Base-by-base conservation (phyloP, 2,888 invertebrate genomes). In the Seira sanloemensis region DNA sequence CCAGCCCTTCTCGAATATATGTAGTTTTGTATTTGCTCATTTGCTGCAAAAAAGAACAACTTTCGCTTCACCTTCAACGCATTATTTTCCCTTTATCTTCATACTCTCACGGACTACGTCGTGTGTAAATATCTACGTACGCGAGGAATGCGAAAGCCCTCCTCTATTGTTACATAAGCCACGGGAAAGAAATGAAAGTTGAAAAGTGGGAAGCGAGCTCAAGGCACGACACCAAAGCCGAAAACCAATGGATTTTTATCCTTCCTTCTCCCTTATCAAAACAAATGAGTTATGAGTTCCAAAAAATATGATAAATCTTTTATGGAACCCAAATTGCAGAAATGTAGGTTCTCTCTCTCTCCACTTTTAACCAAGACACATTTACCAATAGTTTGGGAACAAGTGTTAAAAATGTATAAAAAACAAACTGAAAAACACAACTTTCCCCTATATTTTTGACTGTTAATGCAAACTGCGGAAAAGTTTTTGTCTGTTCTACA, bases 241-340 rank as follows among this genome's bases (percentile, higher is more conserved):
- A 50, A 50, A 2, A 18, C 50, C 50, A 50, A 7, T 50, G 50
- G 50, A 50, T 50, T 50, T 50, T 21, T 21, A 37, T 23, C 62
- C 19, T 21, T n/a, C 21, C 21, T 62, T 62, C 12, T 62, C 12
- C 62, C 62, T 62, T 62, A 62, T 23, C 62, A 21, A 62, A 62
- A 19, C 62, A 23, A 62, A 62, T 62, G 62, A 62, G 23, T 62
- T 62, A 62, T 62, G 62, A 62, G 21, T 62, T 21, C 19, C 62
- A 62, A 62, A 62, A 58, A 21, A 62, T 62, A 62, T n/a, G 21
- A 62, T 62, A 62, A 62, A 62, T 62, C 62, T 62, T 62, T 62
- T 23, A 62, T 62, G 50, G 21, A 62, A 62, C 7, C 62, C n/a
- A n/a, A 58, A 58, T 23, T 9, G 21, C 62, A 62, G n/a, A 62